Base-by-base conservation (phyloP, 2,797 vertebrate genomes). In the Vipera latastei region DNA sequence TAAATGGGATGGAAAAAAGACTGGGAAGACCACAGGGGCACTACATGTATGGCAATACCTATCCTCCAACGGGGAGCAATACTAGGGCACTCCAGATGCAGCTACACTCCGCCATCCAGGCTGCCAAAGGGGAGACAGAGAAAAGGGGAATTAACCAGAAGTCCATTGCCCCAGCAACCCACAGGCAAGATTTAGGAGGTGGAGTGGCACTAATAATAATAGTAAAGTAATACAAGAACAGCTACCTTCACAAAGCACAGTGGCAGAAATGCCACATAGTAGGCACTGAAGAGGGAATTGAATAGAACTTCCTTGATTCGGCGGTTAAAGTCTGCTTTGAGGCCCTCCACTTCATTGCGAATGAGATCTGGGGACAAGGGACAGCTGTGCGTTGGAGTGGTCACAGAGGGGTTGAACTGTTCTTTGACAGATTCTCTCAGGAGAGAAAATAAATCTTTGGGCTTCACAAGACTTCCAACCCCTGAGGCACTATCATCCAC, bases 251-350 rank as follows among this genome's bases (percentile, higher is more conserved):
- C 99, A 90, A 99, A 99, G 97, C 99, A 99, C 92, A 99, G 98
- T 0, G 99, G 99, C 96, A 99, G 98, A 97, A 99, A 99, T 48
- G 99, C 99, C 91, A 99, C 99, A 0, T 99, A 99, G 97, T 99
- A 99, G 95, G 99, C 99, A 95, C 99, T 99, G 98, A 99, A 99
- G 95, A 99, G 98, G 51, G 99, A 99, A 97, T 99, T 99, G 98
- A 99, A 99, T 94, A 99, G 98, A 94, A 99, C 99, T 97, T 99
- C 99, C 97, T 99, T 99, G 96, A 99, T 99, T 91, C 99, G 98
- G 88, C 98, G 98, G 97, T 99, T 99, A 97, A 99, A 99, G 97
- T 99, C 99, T 61, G 98, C 98, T 98, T 99, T 99, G 92, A 99
- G 98, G 97, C 99, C 99, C 97, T 99, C 99, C 95, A 99, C 99